These are phyloP conservation scores for Periplaneta americana DNA, from an alignment of 1,140 invertebrate species.

Conservation along the genomic window DNA sequence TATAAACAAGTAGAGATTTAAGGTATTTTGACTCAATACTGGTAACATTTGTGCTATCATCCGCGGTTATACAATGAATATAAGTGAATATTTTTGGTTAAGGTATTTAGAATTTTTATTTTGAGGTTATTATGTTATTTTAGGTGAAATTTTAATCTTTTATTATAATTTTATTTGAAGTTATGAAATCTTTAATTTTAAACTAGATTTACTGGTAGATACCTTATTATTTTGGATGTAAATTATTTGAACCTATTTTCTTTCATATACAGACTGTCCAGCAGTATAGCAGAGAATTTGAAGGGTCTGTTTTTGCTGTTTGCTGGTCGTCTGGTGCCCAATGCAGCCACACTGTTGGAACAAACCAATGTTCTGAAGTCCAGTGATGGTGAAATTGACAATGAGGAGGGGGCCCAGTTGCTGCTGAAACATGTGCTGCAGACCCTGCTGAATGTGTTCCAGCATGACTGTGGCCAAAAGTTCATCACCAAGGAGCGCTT, in stretches of 20 bases:
- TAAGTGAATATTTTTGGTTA: too few species aligned
- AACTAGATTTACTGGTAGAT: not conserved
- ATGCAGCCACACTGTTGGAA: constrained; percentile 63
- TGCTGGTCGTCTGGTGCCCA: constrained; percentile 76
- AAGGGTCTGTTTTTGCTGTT: constrained; percentile 87
- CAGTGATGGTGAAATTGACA: not conserved
- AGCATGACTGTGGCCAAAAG: constrained; percentile 68
- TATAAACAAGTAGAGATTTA: too few species aligned
- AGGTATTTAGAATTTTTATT: too few species aligned
- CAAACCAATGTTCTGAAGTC: constrained; percentile 33
- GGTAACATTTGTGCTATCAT: too few species aligned
- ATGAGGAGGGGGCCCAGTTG: constrained; percentile 14
- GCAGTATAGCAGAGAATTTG: constrained; percentile 70
- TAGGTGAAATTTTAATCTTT: too few species aligned
- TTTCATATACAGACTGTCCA: constrained; percentile 54
- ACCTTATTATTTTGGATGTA: not conserved
- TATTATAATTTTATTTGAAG: too few species aligned
- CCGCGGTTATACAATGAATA: too few species aligned
- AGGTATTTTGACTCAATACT: too few species aligned
- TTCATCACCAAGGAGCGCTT: constrained; percentile 83
- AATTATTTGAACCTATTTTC: not conserved
- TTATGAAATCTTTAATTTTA: not conserved
- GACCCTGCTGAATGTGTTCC: constrained; percentile 71
- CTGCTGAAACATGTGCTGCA: constrained; percentile 60
- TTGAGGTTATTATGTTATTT: too few species aligned